Conservation (phyloP, 64 coral and sea anemone species). For the Hydrozoanthus tunicans region DNA sequence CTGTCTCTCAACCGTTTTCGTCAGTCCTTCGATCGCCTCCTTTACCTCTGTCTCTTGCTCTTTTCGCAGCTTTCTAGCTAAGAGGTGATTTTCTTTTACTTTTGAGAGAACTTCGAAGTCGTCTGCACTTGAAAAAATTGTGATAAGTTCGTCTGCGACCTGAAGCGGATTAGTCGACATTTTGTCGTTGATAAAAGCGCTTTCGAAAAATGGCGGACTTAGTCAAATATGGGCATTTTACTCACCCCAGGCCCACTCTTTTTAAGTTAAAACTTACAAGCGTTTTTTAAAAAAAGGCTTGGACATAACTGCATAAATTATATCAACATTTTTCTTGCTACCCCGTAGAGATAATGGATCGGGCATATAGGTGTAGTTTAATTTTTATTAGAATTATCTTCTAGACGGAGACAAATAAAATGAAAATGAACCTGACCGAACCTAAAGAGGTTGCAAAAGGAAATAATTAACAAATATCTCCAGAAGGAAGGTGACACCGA, state of each 20-base stretch:
- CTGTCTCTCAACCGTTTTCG: conserved; percentile 21
- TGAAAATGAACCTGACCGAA: too few species aligned
- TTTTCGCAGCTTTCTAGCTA: conserved; percentile 5
- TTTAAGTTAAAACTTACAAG: too few species aligned
- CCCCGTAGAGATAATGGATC: too few species aligned
- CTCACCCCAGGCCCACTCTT: not conserved
- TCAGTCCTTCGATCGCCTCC: conserved; percentile 36
- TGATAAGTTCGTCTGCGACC: conserved; percentile 69
- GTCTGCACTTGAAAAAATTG: conserved; percentile 81
- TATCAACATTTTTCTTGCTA: too few species aligned
- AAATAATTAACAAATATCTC: too few species aligned
- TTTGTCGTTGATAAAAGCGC: not conserved
- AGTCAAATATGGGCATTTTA: conserved; percentile 22
- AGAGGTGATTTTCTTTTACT: conserved; percentile 22
- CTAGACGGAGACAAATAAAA: too few species aligned
- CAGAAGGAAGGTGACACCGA: too few species aligned
- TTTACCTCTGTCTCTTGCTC: conserved; percentile 57
- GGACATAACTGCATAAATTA: too few species aligned
- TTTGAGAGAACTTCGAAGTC: conserved; percentile 78
- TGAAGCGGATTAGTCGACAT: conserved; percentile 58
- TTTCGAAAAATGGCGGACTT: conserved; percentile 53
- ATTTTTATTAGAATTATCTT: too few species aligned
- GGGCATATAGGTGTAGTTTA: too few species aligned
- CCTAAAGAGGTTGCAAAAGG: too few species aligned
- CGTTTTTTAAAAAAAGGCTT: too few species aligned